phyloP scores from a whole-genome alignment of 2,888 invertebrate genomes.

The Luperina testacea region DNA sequence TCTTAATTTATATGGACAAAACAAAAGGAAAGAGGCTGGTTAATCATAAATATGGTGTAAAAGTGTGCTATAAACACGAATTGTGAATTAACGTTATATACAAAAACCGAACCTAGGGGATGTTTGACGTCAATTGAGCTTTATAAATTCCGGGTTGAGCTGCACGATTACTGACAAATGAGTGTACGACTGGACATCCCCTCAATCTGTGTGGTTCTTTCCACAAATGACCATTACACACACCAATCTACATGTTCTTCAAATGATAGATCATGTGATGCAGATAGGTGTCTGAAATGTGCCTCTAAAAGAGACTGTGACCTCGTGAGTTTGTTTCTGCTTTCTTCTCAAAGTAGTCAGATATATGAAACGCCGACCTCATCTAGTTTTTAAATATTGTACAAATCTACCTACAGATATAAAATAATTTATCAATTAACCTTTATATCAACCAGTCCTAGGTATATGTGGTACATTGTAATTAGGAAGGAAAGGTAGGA shows the following conservation, averaged over 20 bases:
- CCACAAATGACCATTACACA: neutral
- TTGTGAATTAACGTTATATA: neutral
- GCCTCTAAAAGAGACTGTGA: neutral
- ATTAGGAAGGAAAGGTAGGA: neutral
- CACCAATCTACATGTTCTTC: neutral
- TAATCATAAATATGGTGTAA: slow-evolving; percentile 31
- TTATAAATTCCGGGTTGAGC: neutral
- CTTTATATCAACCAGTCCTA: neutral
- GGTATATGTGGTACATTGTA: neutral
- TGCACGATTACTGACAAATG: neutral
- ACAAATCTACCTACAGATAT: neutral
- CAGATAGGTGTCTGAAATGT: neutral
- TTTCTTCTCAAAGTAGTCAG: neutral
- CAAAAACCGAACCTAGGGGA: neutral
- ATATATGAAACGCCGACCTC: neutral
- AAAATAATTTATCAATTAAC: neutral
- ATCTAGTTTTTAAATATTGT: neutral
- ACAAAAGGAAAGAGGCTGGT: slow-evolving; percentile 33
- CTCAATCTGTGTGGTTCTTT: neutral
- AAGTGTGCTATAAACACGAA: neutral
- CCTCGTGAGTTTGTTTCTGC: neutral
- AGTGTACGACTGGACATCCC: neutral
- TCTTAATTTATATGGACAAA: slow-evolving; percentile 46
- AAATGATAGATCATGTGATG: neutral
- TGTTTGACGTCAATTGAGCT: neutral